A percentile compares a stretch with the other conserved stretches of the same genome.
Evolutionary conservation across 2,888 invertebrate genomes (phyloP).

Genomic region (Acholoe squamosa): DNA sequence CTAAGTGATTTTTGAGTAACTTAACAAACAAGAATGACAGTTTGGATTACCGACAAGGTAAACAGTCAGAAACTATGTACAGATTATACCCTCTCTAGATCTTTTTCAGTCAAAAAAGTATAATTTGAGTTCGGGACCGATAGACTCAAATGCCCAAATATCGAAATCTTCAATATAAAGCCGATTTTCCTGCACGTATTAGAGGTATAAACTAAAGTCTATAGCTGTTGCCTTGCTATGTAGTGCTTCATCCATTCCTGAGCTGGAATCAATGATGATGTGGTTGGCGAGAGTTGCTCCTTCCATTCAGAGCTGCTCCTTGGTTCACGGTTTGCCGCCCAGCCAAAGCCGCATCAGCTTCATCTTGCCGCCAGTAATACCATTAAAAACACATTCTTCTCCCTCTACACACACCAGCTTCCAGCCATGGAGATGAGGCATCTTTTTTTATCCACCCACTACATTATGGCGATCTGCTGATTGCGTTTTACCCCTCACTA

Average conservation of each 20-base stretch:
- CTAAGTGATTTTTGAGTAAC: too few relatives aligned
- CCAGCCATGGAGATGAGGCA: neutral
- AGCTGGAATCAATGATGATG: constrained; percentile 31
- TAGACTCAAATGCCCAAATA: too few relatives aligned
- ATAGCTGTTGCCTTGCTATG: neutral
- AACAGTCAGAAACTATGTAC: too few relatives aligned
- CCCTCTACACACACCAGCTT: neutral
- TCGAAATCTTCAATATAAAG: too few relatives aligned
- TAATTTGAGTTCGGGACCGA: too few relatives aligned
- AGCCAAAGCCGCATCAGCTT: neutral
- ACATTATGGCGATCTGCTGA: neutral
- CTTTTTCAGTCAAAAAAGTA: too few relatives aligned
- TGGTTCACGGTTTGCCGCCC: constrained; percentile 21
- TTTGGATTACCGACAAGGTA: too few relatives aligned
- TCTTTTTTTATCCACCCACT: neutral
- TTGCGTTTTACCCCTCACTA: neutral
- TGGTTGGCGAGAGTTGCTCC: constrained; percentile 13
- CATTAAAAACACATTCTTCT: neutral
- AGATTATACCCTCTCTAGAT: too few relatives aligned
- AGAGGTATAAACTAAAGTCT: too few relatives aligned
- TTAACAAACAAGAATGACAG: too few relatives aligned
- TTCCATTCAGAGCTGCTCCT: constrained; percentile 5
- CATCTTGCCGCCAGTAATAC: neutral
- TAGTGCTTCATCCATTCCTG: neutral
- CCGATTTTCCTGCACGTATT: too few relatives aligned